Conservation (phyloP, 2,113 vertebrate genomes). For the Anser brachyrhynchus region DNA sequence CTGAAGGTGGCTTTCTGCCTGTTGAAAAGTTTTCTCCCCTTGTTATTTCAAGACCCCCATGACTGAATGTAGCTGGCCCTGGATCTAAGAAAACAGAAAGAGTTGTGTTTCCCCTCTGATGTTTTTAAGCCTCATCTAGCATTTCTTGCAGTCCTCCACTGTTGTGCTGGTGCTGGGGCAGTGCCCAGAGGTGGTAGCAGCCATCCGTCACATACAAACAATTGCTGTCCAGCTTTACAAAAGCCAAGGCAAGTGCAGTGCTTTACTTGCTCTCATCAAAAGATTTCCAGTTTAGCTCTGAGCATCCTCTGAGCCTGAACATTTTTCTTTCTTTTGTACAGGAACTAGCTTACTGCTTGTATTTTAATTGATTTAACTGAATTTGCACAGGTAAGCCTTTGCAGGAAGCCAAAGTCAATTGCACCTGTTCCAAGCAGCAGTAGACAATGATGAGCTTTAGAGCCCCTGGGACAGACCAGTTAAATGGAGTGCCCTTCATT, state of each 20-base stretch:
- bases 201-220: background rate
- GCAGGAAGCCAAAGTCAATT: background rate
- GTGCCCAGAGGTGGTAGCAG: background rate
- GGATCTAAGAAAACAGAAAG: background rate
- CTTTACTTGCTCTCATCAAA: background rate
- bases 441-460: background rate
- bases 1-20: slow-evolving; percentile 23
- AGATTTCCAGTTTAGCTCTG: background rate
- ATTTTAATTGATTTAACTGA: background rate
- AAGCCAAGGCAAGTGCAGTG: background rate
- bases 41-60: slow-evolving; percentile 23
- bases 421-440: background rate
- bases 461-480: background rate
- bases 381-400: background rate
- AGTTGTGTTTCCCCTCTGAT: background rate
- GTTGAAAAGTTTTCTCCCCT: background rate
- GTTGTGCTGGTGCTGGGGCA: background rate
- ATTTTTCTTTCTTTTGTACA: background rate
- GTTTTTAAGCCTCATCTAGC: background rate
- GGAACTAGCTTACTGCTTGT: background rate
- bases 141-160: background rate
- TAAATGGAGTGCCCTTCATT: background rate
- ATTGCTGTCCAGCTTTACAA: background rate
- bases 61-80: slow-evolving; percentile 13
- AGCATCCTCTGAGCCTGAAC: background rate